These are phyloP conservation scores for Muntiacus muntjak DNA, from an alignment of 2,113 vertebrate genomes.

Conservation along the genomic window DNA sequence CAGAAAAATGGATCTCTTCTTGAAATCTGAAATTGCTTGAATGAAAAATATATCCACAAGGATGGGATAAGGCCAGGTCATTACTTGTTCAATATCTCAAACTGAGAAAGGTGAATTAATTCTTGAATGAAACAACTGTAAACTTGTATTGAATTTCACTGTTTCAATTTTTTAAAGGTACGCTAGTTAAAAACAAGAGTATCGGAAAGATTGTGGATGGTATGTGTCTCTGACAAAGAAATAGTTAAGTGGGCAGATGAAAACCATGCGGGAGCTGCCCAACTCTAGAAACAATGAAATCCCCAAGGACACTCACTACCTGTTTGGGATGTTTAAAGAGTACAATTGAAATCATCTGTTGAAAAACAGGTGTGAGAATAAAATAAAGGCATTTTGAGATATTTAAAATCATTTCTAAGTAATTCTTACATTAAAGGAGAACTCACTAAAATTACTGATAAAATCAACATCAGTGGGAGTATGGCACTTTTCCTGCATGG, in stretches of 20 bases:
- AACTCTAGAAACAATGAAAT: neutral
- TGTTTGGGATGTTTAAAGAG: constrained; percentile 9
- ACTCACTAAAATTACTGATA: neutral
- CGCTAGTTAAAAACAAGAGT: constrained; percentile 84
- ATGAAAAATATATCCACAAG: neutral
- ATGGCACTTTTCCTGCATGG: neutral
- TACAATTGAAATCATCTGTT: neutral
- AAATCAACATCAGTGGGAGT: neutral
- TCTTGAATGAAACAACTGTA: constrained; percentile 84
- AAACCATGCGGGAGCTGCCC: neutral
- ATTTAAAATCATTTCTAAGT: neutral
- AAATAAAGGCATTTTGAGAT: constrained; percentile 8
- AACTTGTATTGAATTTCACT: constrained; percentile 84
- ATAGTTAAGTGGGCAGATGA: neutral
- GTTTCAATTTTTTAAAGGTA: constrained; percentile 83
- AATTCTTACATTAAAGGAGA: neutral
- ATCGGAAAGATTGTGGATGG: constrained; percentile 79
- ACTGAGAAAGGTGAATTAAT: constrained; percentile 83
- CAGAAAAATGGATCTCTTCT: neutral
- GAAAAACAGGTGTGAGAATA: neutral
- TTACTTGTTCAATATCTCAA: constrained; percentile 78
- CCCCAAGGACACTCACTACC: neutral
- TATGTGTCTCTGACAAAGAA: constrained; percentile 77
- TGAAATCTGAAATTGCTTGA: neutral
- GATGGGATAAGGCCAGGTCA: constrained; percentile 58